Percentiles rank a stretch among this genome's conserved stretches.
phyloP scores from a whole-genome alignment of 2,797 vertebrate species.

The Capromys pilorides region DNA sequence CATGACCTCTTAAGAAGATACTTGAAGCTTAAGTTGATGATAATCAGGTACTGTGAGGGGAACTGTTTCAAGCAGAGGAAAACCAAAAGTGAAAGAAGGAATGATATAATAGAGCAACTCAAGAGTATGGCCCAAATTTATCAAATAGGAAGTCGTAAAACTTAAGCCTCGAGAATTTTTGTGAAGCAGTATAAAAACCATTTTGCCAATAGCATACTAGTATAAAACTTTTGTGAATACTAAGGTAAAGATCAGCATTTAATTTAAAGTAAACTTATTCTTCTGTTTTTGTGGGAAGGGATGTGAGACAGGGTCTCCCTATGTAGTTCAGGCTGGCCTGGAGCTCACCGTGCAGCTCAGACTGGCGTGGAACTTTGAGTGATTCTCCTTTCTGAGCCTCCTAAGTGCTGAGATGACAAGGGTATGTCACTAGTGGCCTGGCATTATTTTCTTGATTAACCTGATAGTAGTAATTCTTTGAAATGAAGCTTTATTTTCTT shows the following conservation, averaged over 20 bases:
- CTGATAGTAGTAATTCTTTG: conserved; percentile 43
- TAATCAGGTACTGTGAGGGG: background rate
- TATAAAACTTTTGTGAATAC: background rate
- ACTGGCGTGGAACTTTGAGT: no score
- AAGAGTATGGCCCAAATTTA: background rate
- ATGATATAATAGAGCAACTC: background rate
- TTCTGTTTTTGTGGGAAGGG: background rate
- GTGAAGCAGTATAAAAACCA: conserved; percentile 24
- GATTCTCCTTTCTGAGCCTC: background rate
- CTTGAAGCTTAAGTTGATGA: background rate
- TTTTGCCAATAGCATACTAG: background rate
- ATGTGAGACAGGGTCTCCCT: background rate
- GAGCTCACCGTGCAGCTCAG: no score
- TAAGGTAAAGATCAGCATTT: conserved; percentile 13
- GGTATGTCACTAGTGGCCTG: background rate
- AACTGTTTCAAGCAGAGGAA: background rate
- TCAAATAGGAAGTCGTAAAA: background rate
- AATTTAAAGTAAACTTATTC: conserved; percentile 12
- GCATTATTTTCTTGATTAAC: conserved; percentile 17
- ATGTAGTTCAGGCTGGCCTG: background rate
- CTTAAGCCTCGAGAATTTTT: background rate
- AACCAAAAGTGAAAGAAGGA: background rate
- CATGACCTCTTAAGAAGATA: background rate
- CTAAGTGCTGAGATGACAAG: background rate
- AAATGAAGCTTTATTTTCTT: background rate